Evolutionary conservation across 2,888 invertebrate genomes (phyloP), one percentile per base, ranked within the genome.

Genomic region (Hirtodrosophila trivittata): DNA sequence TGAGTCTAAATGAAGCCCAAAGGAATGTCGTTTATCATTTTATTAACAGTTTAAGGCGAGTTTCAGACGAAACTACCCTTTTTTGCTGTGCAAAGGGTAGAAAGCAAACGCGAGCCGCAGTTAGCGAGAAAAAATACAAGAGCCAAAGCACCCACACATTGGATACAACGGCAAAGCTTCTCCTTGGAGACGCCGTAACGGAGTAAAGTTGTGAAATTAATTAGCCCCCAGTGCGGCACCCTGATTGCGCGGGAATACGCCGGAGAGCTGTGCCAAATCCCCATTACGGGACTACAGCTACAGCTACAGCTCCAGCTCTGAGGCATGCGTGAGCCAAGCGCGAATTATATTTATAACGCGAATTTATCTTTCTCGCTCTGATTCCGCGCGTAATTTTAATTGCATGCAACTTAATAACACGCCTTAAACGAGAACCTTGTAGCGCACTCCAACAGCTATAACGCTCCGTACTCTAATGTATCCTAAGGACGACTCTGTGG

Each of bases 291-390:
- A 35, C 13, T 7, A 1, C 26, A 4, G 5, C 33, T 12, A 4
- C 39, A 30, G 21, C 37, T 21, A 1, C 28, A 13, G 14, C 41
- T 4, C 9, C 14, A n/a, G 28, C 28, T 28, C 21, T 26, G 28
- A 39, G 50, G 45, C 56, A 56, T 69, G 74, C 66, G 60, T 68
- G 59, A 55, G 70, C 32, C 70, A 64, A 70, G 66, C 77, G 81
- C 55, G 80, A 83, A 80, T 83, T 72, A 77, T 75, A 81, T 83
- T 85, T 85, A 81, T 75, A 75, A 72, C 75, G 57, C 55, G 80
- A 82, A 83, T 85, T 84, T 85, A 83, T 84, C 84, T 82, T 77
- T 80, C 71, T 80, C 78, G 85, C 86, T 86, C 84, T 86, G 84
- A 86, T 86, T 85, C 77, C 84, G 80, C 70, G 82, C 70, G 82